phyloP scores from a whole-genome alignment of 2,888 invertebrate genomes.

The Clanis bilineata region DNA sequence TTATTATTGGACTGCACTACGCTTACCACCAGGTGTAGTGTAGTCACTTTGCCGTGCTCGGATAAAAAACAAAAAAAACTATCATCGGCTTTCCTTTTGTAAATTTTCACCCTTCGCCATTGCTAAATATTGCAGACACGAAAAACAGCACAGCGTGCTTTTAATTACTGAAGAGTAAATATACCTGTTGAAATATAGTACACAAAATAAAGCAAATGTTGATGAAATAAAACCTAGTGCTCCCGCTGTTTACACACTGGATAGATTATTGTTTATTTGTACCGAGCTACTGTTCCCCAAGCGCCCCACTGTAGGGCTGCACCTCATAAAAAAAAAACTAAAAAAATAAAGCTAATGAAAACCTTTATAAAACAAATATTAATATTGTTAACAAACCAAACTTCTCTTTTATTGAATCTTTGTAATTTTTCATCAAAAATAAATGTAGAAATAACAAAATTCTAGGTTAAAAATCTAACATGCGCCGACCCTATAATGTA shows the following conservation, averaged over 20 bases:
- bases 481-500: background rate
- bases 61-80: no score
- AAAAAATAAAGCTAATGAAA: background rate
- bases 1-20: no score
- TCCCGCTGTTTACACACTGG: background rate
- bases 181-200: background rate
- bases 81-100: no score
- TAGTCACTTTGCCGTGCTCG: no score
- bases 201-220: background rate
- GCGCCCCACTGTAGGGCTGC: background rate
- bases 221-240: background rate
- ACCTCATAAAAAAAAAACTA: background rate
- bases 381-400: background rate
- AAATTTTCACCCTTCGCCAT: no score
- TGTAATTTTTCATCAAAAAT: background rate
- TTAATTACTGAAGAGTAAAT: background rate
- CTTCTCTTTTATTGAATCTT: background rate
- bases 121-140: no score
- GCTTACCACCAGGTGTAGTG: no score
- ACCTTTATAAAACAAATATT: background rate
- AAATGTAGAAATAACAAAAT: background rate
- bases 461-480: background rate
- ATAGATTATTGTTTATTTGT: slow-evolving; percentile 12
- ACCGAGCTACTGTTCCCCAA: background rate
- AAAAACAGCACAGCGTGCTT: background rate